A percentile compares a stretch with the other conserved stretches of the same genome.
Conservation (phyloP, 92 coral and sea anemone species). For the Meandrina meandrites region DNA sequence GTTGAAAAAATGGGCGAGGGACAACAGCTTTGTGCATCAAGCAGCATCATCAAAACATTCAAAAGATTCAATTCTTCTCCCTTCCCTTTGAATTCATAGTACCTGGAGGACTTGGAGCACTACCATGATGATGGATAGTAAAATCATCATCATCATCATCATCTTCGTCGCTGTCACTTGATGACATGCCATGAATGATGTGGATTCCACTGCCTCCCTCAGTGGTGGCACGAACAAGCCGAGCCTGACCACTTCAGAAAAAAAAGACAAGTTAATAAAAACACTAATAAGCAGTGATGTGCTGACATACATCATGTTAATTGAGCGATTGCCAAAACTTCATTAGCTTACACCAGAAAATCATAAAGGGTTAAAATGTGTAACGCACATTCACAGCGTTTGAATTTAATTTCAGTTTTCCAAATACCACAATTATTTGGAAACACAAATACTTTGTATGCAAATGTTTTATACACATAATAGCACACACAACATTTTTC, state of each 20-base stretch:
- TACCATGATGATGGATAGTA: conserved; percentile 37
- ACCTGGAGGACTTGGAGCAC: conserved; percentile 67
- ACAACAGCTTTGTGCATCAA: not conserved
- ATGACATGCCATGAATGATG: conserved; percentile 67
- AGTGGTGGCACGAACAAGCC: conserved; percentile 67
- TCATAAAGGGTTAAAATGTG: too few species aligned
- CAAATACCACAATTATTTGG: too few species aligned
- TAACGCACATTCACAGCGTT: too few species aligned
- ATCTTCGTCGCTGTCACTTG: conserved; percentile 58
- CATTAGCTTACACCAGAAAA: too few species aligned
- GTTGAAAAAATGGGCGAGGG: too few species aligned
- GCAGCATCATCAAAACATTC: not conserved
- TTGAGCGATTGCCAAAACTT: too few species aligned
- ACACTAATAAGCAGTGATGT: not conserved
- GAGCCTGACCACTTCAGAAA: conserved; percentile 78
- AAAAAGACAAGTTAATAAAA: not conserved
- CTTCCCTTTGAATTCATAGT: not conserved
- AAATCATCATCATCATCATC: conserved; percentile 59
- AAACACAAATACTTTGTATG: too few species aligned
- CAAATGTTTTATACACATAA: too few species aligned
- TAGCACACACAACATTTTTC: too few species aligned
- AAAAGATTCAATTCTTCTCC: not conserved
- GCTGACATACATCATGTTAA: not conserved
- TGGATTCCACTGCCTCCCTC: conserved; percentile 82
- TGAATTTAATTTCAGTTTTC: too few species aligned